Evolutionary conservation across 2,113 vertebrate genomes (phyloP).

Genomic region (Perca fluviatilis): DNA sequence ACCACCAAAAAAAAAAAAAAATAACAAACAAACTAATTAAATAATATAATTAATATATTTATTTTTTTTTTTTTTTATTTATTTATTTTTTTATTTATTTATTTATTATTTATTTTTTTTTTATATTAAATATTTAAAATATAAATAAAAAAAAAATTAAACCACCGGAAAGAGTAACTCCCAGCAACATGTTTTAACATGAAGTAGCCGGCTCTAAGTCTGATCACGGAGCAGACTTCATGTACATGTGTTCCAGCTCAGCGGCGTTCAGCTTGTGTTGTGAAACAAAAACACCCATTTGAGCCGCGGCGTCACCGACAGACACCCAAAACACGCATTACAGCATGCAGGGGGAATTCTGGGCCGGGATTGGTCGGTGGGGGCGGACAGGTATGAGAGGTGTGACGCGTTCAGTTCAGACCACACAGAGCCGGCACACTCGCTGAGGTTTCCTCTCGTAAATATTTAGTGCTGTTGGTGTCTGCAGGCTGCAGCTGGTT

Average conservation of each 20-base stretch:
- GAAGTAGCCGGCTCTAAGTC: too few relatives aligned
- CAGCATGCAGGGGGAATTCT: slow-evolving; percentile 44
- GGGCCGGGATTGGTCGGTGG: slow-evolving; percentile 50
- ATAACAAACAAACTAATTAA: too few relatives aligned
- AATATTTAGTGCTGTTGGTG: slow-evolving; percentile 67
- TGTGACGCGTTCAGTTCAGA: slow-evolving; percentile 67
- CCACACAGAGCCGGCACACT: slow-evolving; percentile 63
- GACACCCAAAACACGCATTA: slow-evolving; percentile 55
- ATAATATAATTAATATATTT: too few relatives aligned
- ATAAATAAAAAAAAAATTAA: too few relatives aligned
- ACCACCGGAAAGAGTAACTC: too few relatives aligned
- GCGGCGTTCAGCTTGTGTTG: background rate
- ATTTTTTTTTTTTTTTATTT: too few relatives aligned
- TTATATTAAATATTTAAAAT: too few relatives aligned
- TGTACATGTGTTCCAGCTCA: slow-evolving; percentile 1
- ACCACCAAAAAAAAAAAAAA: too few relatives aligned
- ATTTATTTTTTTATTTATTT: too few relatives aligned
- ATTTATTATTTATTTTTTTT: too few relatives aligned
- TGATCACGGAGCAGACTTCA: background rate
- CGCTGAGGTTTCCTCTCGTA: slow-evolving; percentile 75
- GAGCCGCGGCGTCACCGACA: slow-evolving; percentile 37
- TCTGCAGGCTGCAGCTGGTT: slow-evolving; percentile 51
- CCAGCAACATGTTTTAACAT: too few relatives aligned
- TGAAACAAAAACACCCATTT: slow-evolving; percentile 46
- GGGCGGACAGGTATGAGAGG: slow-evolving; percentile 41